These are phyloP conservation scores for Turritopsis dohrnii DNA, from an alignment of 30 jellyfish, hydroid and myxozoan genomes.

Conservation along the genomic window DNA sequence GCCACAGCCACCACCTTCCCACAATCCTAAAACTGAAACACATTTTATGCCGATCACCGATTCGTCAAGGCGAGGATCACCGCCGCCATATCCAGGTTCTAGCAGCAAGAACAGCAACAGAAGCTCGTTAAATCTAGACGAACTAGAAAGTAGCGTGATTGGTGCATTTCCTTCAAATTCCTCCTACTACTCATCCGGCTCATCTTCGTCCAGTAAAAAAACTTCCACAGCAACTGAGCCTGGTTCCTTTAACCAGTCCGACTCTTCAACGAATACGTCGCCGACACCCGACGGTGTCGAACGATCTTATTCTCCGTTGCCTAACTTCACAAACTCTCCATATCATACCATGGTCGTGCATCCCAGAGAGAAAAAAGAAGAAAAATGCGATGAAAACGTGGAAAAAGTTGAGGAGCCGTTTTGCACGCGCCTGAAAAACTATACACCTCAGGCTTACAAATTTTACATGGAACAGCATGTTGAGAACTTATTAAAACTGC, in stretches of 20 bases:
- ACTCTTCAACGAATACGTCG: constrained; percentile 85
- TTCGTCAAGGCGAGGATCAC: constrained; percentile 44
- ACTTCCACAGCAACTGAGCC: constrained; percentile 59
- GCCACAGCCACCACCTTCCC: constrained; percentile 44
- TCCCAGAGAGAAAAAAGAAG: constrained; percentile 28
- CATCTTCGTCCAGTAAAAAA: constrained; percentile 37
- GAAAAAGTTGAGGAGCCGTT: constrained; percentile 28
- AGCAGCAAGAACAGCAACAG: constrained; percentile 43
- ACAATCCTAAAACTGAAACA: constrained; percentile 3
- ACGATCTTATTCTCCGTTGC: constrained; percentile 96
- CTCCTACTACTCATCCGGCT: constrained; percentile 26
- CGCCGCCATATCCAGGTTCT: constrained; percentile 73
- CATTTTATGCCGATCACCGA: constrained; percentile 30
- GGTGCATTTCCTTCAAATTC: constrained; percentile 5
- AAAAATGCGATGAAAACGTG: constrained; percentile 2
- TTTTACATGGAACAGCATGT: constrained; percentile 98
- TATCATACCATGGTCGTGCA: constrained; percentile 82
- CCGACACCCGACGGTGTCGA: constrained; percentile 80
- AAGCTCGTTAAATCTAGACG: constrained; percentile 72
- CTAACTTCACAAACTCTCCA: constrained; percentile 62
- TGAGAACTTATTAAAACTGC: constrained; percentile 74
- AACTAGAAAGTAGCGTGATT: constrained; percentile 32
- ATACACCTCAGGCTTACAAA: constrained; percentile 93
- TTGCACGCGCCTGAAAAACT: constrained; percentile 60
- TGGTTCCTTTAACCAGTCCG: constrained; percentile 63